Conservation (phyloP, 2,113 vertebrate genomes). For the Mirza zaza region DNA sequence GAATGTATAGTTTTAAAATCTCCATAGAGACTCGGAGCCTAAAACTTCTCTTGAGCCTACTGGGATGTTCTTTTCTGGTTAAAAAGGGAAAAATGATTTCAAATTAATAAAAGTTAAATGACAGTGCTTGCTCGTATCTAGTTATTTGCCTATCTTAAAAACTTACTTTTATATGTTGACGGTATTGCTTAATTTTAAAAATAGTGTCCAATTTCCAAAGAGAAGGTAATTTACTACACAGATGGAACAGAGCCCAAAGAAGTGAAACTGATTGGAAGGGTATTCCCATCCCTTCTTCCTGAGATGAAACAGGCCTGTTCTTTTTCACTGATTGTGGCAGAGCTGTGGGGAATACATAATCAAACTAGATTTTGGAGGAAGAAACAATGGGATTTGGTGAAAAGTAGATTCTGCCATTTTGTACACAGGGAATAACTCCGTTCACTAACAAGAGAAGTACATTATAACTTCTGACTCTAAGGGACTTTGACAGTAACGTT, state of each 20-base stretch:
- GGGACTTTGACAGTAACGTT: background rate
- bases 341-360: background rate
- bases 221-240: background rate
- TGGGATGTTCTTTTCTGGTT: background rate
- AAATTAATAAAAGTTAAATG: slow-evolving; percentile 34
- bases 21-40: background rate
- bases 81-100: slow-evolving; percentile 32
- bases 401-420: background rate
- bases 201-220: background rate
- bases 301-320: background rate
- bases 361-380: background rate
- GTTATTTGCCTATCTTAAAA: slow-evolving; percentile 6
- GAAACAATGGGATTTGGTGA: background rate
- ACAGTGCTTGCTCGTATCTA: background rate
- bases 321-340: background rate
- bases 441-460: background rate
- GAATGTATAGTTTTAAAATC: background rate
- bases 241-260: background rate
- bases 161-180: background rate
- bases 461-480: background rate
- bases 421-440: background rate
- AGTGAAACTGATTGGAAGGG: background rate
- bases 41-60: background rate
- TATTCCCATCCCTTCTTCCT: background rate
- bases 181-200: background rate